A percentile compares a stretch with the other conserved stretches of the same genome.
These are phyloP conservation scores for Pachyramphus minor DNA, from an alignment of 2,113 vertebrate species.

Conservation along the genomic window DNA sequence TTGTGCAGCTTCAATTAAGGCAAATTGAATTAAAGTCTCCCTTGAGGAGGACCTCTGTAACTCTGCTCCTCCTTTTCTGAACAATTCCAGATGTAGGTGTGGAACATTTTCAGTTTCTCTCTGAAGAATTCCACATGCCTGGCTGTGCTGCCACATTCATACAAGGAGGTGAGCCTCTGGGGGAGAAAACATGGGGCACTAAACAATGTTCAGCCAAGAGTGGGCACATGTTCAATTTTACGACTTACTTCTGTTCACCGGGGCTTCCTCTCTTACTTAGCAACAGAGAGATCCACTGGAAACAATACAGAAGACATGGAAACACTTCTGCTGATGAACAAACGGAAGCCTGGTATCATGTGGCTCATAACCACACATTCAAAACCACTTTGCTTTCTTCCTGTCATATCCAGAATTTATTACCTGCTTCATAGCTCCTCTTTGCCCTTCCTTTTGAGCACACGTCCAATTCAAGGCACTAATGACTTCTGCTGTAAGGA, in stretches of 20 bases:
- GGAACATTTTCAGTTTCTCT: neutral
- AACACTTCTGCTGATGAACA: neutral
- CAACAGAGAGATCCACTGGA: neutral
- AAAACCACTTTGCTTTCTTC: neutral
- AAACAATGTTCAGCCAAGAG: neutral
- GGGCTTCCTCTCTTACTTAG: neutral
- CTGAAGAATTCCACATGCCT: neutral
- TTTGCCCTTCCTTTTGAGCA: neutral
- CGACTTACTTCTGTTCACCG: neutral
- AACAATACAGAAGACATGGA: neutral
- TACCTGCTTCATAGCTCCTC: neutral
- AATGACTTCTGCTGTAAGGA: neutral
- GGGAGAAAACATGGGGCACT: neutral
- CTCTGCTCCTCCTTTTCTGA: constrained; percentile 34
- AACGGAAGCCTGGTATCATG: neutral
- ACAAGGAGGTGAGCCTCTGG: neutral
- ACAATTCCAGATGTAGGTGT: constrained; percentile 46
- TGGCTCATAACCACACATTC: neutral
- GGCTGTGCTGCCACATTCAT: neutral
- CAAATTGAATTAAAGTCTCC: constrained; percentile 64
- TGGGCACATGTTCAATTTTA: neutral
- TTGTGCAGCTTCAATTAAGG: constrained; percentile 50
- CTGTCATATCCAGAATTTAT: neutral
- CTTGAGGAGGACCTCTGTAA: constrained; percentile 24
- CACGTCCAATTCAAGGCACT: neutral